Evolutionary conservation across 2,797 vertebrate genomes (phyloP), one percentile per base, ranked within the genome.

Genomic region (Cyclopterus lumpus): DNA sequence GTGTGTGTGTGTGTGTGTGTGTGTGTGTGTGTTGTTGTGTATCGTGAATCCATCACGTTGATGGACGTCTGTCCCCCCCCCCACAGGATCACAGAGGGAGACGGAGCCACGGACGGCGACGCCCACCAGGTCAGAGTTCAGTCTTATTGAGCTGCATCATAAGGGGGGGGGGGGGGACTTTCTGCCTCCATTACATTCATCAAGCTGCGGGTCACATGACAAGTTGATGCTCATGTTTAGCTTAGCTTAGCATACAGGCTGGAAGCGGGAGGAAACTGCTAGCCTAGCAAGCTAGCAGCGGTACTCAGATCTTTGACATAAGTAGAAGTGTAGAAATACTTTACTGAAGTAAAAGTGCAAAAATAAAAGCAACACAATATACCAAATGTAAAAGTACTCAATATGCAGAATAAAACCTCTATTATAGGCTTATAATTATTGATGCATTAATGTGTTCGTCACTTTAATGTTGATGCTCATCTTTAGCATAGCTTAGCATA

Each of bases 81-180:
- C 73, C 34, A 6, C 80, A 92, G 87, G 67, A 88, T 79, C 65
- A 55, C 14, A 1, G 83, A 88, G 26, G 82, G 63, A 62, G 79
- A 62, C 24, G 76, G 75, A 44, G 71, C 57, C 57, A 22, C 30
- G 0, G 77, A 69, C 3, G 26, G 15, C 5, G 2, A 28, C 24
- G 6, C 51, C 46, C 55, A 51, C 53, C 90, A 92, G 92, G 91
- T 93, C 65, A 87, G 88, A 3, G 26, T 10, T 44, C 24, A 60
- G 20, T 30, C 44, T 32, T 8, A 3, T 55, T 38, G 8, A 22
- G 10, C 12, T 12, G 20, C 10, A 5, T 65, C 24, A n/a, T 36
- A 14, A 38, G 2, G 44, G 36, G 24, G 53, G 42, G 38, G 26
- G 1, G n/a, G n/a, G n/a, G n/a, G n/a, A n/a, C n/a, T n/a, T n/a